Evolutionary conservation across 23 tunicate species (phyloP).

Genomic region (Botrylloides violaceus): DNA sequence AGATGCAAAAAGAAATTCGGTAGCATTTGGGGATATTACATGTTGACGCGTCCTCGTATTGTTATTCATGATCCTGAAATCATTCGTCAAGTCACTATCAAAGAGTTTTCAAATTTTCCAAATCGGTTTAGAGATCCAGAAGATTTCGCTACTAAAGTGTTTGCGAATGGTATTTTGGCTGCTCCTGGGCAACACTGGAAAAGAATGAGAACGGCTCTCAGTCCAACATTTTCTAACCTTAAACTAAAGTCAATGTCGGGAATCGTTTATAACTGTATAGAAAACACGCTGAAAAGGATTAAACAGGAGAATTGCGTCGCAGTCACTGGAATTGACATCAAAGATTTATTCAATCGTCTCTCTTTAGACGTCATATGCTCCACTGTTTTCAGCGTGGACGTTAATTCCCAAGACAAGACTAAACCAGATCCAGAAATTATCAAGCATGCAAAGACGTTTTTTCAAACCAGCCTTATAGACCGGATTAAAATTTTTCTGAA

Average conservation of each 20-base stretch:
- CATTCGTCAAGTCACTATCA: slow-evolving; percentile 44
- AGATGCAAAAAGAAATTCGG: slow-evolving; percentile 13
- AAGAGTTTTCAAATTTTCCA: slow-evolving; percentile 52
- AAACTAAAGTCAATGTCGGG: slow-evolving; percentile 65
- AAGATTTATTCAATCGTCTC: slow-evolving; percentile 34
- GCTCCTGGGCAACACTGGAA: slow-evolving; percentile 68
- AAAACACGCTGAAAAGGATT: slow-evolving; percentile 15
- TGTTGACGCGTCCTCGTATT: slow-evolving; percentile 25
- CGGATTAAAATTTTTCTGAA: background rate
- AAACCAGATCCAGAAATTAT: background rate
- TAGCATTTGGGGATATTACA: background rate
- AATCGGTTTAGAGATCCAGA: slow-evolving; percentile 35
- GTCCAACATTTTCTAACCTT: slow-evolving; percentile 52
- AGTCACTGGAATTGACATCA: slow-evolving; percentile 27
- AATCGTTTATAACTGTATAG: slow-evolving; percentile 42
- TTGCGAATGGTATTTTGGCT: slow-evolving; percentile 27
- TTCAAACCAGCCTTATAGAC: background rate
- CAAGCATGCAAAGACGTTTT: background rate
- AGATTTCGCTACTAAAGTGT: slow-evolving; percentile 21
- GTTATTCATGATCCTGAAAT: slow-evolving; percentile 50
- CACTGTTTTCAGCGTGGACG: slow-evolving; percentile 65
- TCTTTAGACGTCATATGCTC: slow-evolving; percentile 73
- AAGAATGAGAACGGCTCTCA: slow-evolving; percentile 35
- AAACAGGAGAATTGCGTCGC: slow-evolving; percentile 8
- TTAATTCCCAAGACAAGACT: slow-evolving; percentile 31